Evolutionary conservation across 1,140 invertebrate species (phyloP).

Genomic region (Probaryconus sp.): DNA sequence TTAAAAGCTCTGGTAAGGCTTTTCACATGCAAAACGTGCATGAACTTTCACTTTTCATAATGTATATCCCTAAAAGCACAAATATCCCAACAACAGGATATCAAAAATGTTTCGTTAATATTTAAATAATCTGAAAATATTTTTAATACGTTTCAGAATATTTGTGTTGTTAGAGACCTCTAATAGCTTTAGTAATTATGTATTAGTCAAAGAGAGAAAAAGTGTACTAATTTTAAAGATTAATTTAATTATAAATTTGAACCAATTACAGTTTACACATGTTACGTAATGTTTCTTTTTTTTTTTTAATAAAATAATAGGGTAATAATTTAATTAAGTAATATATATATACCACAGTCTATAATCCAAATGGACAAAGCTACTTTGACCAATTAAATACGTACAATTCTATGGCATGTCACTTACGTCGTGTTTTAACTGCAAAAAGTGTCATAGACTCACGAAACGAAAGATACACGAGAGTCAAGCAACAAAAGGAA

Average conservation of each 20-base stretch:
- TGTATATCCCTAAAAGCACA: no score
- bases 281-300: slow-evolving; percentile 6
- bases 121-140: no score
- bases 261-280: neutral
- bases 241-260: no score
- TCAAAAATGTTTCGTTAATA: no score
- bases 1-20: slow-evolving; percentile 72
- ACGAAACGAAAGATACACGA: slow-evolving; percentile 67
- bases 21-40: slow-evolving; percentile 16
- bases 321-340: neutral
- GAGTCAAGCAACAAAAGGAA: slow-evolving; percentile 54
- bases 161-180: no score
- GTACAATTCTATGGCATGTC: slow-evolving; percentile 72
- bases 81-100: no score
- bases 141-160: no score
- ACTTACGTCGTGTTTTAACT: slow-evolving; percentile 69
- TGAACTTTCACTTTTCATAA: slow-evolving; percentile 8
- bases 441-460: slow-evolving; percentile 72
- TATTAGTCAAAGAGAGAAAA: no score
- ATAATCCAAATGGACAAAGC: slow-evolving; percentile 71
- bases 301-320: neutral
- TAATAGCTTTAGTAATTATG: no score
- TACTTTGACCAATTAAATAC: slow-evolving; percentile 72
- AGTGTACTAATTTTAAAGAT: no score
- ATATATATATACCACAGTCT: slow-evolving; percentile 21